These are phyloP conservation scores for Epinephelus malabaricus DNA, from an alignment of 2,797 vertebrate species.

Conservation along the genomic window DNA sequence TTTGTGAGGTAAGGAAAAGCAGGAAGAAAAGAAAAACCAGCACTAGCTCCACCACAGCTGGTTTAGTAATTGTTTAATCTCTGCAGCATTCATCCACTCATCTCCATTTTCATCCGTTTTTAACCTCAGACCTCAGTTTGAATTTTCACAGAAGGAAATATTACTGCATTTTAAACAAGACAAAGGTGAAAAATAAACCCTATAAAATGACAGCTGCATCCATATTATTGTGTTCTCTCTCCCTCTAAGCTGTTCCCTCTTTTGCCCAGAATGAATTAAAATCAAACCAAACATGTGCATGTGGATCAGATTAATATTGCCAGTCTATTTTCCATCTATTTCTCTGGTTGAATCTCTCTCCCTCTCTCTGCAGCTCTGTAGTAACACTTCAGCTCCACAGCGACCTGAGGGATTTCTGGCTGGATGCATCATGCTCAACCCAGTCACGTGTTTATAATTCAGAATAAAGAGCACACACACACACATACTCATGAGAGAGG, in stretches of 20 bases:
- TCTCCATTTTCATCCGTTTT: not conserved
- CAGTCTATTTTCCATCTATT: slow-evolving; percentile 66
- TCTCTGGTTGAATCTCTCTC: slow-evolving; percentile 22
- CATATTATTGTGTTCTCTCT: slow-evolving; percentile 7
- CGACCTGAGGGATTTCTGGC: slow-evolving; percentile 79
- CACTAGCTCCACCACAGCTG: slow-evolving; percentile 9
- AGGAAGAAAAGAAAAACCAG: not conserved
- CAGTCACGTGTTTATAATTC: slow-evolving; percentile 80
- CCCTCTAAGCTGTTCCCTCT: slow-evolving; percentile 15
- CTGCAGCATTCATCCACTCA: too few relatives aligned
- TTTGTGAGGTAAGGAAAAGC: not conserved
- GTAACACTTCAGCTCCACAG: slow-evolving; percentile 75
- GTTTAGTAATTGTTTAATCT: not conserved
- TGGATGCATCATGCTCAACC: slow-evolving; percentile 75
- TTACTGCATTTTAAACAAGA: slow-evolving; percentile 19
- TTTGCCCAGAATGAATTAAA: slow-evolving; percentile 43
- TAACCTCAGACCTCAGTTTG: not conserved
- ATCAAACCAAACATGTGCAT: slow-evolving; percentile 62
- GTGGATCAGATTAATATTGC: slow-evolving; percentile 70
- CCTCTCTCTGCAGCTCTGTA: slow-evolving; percentile 52
- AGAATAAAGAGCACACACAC: slow-evolving; percentile 63
- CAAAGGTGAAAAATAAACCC: slow-evolving; percentile 9
- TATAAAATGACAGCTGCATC: slow-evolving; percentile 32
- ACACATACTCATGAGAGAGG: slow-evolving; percentile 25
- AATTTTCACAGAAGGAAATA: not conserved